Evolutionary conservation across 2,888 invertebrate genomes (phyloP), one percentile per base, ranked within the genome.

Genomic region (Labia minor): DNA sequence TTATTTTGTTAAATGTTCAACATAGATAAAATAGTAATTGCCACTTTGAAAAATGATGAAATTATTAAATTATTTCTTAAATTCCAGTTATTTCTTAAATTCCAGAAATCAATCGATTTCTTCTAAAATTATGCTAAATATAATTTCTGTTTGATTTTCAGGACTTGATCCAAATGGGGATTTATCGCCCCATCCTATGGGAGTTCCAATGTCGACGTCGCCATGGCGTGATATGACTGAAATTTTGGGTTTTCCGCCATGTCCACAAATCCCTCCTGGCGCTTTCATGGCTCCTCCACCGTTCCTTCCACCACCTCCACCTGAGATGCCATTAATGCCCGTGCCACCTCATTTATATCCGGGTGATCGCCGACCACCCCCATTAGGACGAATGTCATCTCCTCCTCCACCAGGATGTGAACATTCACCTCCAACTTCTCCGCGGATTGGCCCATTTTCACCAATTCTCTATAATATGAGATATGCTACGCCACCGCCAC

Each of bases 271-370:
- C 10, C 26, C 20, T 18, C 18, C 21, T 19, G 16, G n/a, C 4
- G 63, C 37, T 18, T 21, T 21, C 20, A 65, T 65, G 63, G 68
- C 79, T 80, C 69, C 80, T 82, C 49, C 82, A 80, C 68, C 79
- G 83, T 69, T 73, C 65, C 71, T 70, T 19, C 83, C 84, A 70
- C 81, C 84, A 70, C 81, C 83, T 69, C 81, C 81, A 70, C 80
- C 82, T 65, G 16, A 71, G 67, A 21, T 71, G 68, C 61, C 72
- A n/a, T 67, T 71, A 19, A 75, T 73, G 69, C 73, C 73, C 33
- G 71, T 80, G 66, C 80, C 85, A 66, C 85, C 83, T 49, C 69
- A 72, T 19, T 19, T 67, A 1, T 69, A 65, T 61, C 70, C 73
- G 18, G 70, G 73, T 14, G 74, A 75, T 10, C 73, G 75, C 19